Conservation (phyloP, 1,140 invertebrate genomes). For the Triops cancriformis region DNA sequence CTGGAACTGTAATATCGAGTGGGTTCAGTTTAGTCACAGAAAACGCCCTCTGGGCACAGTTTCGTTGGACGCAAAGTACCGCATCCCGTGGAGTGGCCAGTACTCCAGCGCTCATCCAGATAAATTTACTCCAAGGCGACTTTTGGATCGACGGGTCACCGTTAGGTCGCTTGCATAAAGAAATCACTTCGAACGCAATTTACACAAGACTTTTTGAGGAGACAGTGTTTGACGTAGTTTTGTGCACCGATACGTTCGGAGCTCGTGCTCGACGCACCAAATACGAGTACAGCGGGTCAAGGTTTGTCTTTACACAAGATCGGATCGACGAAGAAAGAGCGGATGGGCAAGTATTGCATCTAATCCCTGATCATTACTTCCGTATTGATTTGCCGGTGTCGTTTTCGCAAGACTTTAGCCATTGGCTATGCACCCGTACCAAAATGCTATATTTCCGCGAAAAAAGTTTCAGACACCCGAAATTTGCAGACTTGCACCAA, state of each 20-base stretch:
- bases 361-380: not conserved
- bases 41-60: not conserved
- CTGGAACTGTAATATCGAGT: not conserved
- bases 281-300: not conserved
- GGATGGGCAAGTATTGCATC: not conserved
- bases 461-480: not conserved
- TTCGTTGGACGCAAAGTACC: not conserved
- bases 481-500: not conserved
- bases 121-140: not conserved
- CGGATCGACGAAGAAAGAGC: not conserved
- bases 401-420: not conserved
- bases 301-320: not conserved
- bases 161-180: not conserved
- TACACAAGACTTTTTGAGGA: not conserved
- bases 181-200: not conserved
- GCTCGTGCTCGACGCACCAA: not conserved
- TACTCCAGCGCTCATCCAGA: not conserved
- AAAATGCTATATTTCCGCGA: not conserved
- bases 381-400: not conserved
- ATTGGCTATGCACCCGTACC: not conserved
- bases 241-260: not conserved
- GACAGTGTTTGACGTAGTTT: not conserved
- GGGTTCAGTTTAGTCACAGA: not conserved
- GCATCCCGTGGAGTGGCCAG: too few relatives aligned
- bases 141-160: not conserved